These are phyloP conservation scores for Gavialis gangeticus DNA, from an alignment of 2,113 vertebrate species.

Conservation along the genomic window DNA sequence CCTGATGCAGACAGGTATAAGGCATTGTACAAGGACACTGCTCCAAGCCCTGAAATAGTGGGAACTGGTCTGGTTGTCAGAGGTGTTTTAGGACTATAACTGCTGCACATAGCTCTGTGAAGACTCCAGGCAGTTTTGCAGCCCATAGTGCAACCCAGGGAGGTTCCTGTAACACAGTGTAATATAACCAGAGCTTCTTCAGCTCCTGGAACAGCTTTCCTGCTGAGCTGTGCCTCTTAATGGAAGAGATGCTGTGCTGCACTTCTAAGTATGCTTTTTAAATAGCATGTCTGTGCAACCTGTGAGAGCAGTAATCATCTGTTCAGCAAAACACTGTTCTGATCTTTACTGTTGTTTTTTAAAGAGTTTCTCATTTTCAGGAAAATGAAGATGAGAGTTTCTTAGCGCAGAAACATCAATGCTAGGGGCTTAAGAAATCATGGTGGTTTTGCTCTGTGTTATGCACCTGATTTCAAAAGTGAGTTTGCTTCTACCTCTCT, in stretches of 20 bases:
- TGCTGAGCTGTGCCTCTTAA: fast-evolving
- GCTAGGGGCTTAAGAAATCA: not conserved
- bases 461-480: not conserved
- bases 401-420: not conserved
- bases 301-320: not conserved
- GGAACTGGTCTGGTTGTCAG: too few relatives aligned
- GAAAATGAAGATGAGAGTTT: not conserved
- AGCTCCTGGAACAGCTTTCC: not conserved
- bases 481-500: not conserved
- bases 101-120: not conserved
- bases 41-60: not conserved
- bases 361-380: not conserved
- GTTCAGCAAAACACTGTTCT: not conserved
- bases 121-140: not conserved
- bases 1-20: not conserved
- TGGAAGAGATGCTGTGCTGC: not conserved
- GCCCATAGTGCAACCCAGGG: not conserved
- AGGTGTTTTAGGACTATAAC: too few relatives aligned
- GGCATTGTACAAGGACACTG: not conserved
- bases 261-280: not conserved
- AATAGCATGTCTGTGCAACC: not conserved
- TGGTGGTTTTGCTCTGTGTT: not conserved
- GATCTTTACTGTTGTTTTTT: not conserved
- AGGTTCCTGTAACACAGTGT: not conserved
- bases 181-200: not conserved